These are phyloP conservation scores for Pterocles burchelli DNA, from an alignment of 2,113 vertebrate species.

Conservation along the genomic window DNA sequence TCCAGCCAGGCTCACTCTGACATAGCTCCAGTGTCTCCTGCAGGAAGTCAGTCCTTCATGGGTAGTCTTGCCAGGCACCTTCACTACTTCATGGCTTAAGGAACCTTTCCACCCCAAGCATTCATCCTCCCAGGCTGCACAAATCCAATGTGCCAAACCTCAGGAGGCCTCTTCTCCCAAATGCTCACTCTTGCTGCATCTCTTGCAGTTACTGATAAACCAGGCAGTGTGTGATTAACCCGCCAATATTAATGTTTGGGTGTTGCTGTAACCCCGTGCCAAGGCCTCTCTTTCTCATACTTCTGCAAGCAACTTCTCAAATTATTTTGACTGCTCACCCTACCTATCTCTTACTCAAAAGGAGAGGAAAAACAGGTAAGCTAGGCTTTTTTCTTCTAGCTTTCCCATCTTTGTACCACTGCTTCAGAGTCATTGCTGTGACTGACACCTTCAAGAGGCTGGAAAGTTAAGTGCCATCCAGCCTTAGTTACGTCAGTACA, in stretches of 20 bases:
- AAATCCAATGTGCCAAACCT: not conserved
- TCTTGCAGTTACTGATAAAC: conserved; percentile 24
- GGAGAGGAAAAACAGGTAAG: not conserved
- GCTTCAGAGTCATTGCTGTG: not conserved
- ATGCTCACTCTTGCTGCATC: not conserved
- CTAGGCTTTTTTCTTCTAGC: not conserved
- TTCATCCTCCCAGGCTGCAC: not conserved
- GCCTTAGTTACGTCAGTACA: not conserved
- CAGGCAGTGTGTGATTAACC: not conserved
- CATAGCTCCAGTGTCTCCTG: not conserved
- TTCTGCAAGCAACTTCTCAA: not conserved
- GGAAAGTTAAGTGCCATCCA: not conserved
- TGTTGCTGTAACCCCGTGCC: not conserved
- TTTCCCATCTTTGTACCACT: not conserved
- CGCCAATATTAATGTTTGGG: not conserved
- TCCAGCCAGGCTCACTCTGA: not conserved
- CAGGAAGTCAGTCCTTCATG: not conserved
- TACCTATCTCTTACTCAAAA: not conserved
- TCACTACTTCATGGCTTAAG: not conserved
- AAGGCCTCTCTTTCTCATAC: not conserved
- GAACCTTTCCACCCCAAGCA: not conserved
- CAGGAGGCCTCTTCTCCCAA: not conserved
- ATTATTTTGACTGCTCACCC: not conserved
- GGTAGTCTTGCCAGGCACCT: not conserved
- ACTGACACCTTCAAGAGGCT: not conserved